Evolutionary conservation across 2,113 vertebrate genomes (phyloP).

Genomic region (Dermatemys mawii): DNA sequence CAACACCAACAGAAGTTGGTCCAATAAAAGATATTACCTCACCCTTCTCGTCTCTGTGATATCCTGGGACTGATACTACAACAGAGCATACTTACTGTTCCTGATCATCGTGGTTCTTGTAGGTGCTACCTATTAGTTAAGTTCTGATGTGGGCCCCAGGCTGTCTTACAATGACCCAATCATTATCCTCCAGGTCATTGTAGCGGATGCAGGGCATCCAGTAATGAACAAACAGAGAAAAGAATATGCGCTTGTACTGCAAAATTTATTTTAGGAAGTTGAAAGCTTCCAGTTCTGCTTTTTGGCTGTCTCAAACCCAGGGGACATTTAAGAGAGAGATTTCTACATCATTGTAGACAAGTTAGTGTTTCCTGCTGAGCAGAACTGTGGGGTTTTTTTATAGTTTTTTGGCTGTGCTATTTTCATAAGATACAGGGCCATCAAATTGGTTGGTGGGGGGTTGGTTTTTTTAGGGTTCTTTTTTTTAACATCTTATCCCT

Average conservation of each 20-base stretch:
- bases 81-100: not conserved
- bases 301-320: not conserved
- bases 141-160: not conserved
- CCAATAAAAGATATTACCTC: not conserved
- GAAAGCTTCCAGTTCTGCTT: not conserved
- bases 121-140: accelerated
- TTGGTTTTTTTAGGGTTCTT: not conserved
- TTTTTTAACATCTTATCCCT: not conserved
- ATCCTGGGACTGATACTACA: not conserved
- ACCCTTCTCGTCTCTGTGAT: not conserved
- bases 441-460: not conserved
- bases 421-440: conserved; percentile 12
- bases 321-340: not conserved
- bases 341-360: conserved; percentile 21
- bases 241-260: not conserved
- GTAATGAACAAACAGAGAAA: not conserved
- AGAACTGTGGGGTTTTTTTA: conserved; percentile 2
- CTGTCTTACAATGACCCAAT: not conserved
- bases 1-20: not conserved
- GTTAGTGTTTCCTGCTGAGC: not conserved
- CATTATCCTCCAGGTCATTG: not conserved
- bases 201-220: not conserved
- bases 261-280: not conserved
- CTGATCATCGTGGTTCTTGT: not conserved
- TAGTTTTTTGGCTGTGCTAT: not conserved